Conservation (phyloP, 1,140 invertebrate species). For the Solenopsis fugax region DNA sequence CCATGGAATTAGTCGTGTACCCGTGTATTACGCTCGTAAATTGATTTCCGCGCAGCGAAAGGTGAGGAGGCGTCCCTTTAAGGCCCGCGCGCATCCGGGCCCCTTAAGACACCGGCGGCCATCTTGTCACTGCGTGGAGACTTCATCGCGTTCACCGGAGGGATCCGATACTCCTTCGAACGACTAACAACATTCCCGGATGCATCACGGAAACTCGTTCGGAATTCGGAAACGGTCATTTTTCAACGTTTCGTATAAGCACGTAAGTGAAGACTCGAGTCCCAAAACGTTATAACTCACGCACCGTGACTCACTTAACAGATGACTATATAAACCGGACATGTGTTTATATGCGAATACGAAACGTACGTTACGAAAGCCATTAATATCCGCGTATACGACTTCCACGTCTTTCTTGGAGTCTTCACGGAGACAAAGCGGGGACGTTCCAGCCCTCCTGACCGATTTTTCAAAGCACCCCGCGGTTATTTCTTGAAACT, state of each 20-base stretch:
- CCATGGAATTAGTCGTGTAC: conserved; percentile 75
- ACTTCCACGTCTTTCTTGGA: conserved; percentile 8
- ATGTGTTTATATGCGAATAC: conserved; percentile 31
- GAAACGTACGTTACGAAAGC: conserved; percentile 41
- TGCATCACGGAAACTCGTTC: not conserved
- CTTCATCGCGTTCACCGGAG: not conserved
- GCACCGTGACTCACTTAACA: conserved; percentile 1
- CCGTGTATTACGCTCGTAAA: conserved; percentile 78
- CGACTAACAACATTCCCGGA: not conserved
- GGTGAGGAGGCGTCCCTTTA: conserved; percentile 68
- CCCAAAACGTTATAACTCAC: not conserved
- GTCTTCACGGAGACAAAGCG: conserved; percentile 24
- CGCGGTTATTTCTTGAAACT: conserved; percentile 38
- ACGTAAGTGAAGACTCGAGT: not conserved
- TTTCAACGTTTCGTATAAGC: not conserved
- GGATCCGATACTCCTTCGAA: not conserved
- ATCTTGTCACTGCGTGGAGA: conserved; percentile 39
- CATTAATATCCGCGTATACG: conserved; percentile 30
- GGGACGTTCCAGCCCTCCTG: not conserved
- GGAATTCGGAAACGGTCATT: not conserved
- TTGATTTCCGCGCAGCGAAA: conserved; percentile 76
- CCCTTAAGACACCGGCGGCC: conserved; percentile 28
- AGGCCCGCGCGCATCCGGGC: conserved; percentile 19
- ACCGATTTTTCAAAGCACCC: conserved; percentile 49
- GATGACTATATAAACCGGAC: conserved; percentile 32